Evolutionary conservation across 2,113 vertebrate genomes (phyloP).

Genomic region (Sylvia atricapilla): DNA sequence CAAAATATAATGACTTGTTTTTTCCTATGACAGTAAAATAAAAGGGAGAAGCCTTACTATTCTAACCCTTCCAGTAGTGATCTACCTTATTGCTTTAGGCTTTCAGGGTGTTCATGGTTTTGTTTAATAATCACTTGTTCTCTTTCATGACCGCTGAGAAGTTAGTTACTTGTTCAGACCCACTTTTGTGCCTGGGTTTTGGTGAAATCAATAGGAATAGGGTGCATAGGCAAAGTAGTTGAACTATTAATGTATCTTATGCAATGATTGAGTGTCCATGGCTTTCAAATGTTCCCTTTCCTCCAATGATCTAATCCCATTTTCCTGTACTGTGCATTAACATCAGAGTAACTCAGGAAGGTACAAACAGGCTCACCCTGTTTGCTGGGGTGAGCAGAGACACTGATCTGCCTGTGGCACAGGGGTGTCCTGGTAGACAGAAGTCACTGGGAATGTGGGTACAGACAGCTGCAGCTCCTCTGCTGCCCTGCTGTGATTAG

Average conservation of each 20-base stretch:
- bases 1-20: background rate
- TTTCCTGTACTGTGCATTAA: background rate
- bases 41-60: background rate
- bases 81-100: background rate
- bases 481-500: background rate
- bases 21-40: background rate
- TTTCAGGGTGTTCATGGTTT: background rate
- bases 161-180: background rate
- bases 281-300: background rate
- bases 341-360: background rate
- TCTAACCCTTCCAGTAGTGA: background rate
- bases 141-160: background rate
- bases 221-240: background rate
- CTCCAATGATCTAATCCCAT: background rate
- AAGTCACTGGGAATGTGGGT: background rate
- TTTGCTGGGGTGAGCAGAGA: background rate
- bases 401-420: background rate
- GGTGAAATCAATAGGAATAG: background rate
- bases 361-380: background rate
- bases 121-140: background rate
- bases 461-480: background rate
- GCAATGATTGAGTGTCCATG: background rate
- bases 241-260: background rate
- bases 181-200: background rate
- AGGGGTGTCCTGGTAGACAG: background rate